A percentile compares a stretch with the other conserved stretches of the same genome.
These are phyloP conservation scores for Drosophila sordidapex DNA, from an alignment of 2,888 invertebrate species.

Conservation along the genomic window DNA sequence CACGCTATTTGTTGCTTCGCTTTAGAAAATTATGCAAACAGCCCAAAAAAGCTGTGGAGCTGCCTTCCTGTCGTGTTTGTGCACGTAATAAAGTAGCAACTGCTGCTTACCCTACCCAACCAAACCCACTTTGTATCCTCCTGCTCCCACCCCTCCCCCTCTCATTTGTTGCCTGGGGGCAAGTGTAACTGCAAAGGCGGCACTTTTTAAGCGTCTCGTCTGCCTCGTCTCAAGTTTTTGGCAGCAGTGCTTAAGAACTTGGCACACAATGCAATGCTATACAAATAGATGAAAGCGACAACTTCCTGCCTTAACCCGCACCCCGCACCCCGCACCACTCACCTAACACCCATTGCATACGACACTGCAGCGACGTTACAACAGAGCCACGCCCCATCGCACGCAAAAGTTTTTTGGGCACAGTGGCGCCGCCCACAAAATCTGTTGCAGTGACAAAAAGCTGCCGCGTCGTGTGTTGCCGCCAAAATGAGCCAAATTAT, in stretches of 20 bases:
- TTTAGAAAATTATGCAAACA: slow-evolving; percentile 68
- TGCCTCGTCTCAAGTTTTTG: slow-evolving; percentile 69
- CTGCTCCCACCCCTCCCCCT: no score
- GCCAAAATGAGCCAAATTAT: slow-evolving; percentile 77
- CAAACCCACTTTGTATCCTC: neutral
- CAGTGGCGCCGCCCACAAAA: slow-evolving; percentile 23
- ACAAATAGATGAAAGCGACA: slow-evolving; percentile 37
- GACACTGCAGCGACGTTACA: neutral
- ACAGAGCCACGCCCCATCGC: slow-evolving; percentile 24
- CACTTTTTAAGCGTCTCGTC: slow-evolving; percentile 63
- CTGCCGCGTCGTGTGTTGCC: slow-evolving; percentile 45
- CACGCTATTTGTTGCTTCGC: slow-evolving; percentile 64
- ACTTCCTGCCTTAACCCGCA: slow-evolving; percentile 8
- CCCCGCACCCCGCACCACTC: neutral
- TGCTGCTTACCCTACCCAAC: slow-evolving; percentile 1
- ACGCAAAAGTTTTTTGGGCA: slow-evolving; percentile 42
- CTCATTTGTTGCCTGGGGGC: neutral
- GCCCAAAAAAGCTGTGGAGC: slow-evolving; percentile 37
- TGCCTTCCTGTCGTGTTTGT: slow-evolving; percentile 45
- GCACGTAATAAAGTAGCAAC: slow-evolving; percentile 52
- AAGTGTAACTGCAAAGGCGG: slow-evolving; percentile 63
- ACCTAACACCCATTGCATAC: neutral
- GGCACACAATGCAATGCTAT: slow-evolving; percentile 51
- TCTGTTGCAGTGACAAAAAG: slow-evolving; percentile 58
- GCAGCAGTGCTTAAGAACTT: slow-evolving; percentile 75